Evolutionary conservation across 2,888 invertebrate genomes (phyloP).

Genomic region (Parthenolecanium corni): DNA sequence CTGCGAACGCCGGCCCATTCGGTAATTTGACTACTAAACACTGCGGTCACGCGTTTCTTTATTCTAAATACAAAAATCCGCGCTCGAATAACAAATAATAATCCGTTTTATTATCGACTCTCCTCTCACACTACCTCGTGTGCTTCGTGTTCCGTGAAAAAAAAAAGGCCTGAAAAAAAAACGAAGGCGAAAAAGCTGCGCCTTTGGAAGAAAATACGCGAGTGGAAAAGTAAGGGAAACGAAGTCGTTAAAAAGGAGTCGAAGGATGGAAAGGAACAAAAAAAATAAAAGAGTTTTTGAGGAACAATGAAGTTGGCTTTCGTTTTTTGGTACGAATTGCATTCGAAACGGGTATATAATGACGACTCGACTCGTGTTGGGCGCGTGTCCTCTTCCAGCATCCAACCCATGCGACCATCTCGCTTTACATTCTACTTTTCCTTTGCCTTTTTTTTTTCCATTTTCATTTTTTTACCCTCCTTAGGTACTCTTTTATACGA

Average conservation of each 20-base stretch:
- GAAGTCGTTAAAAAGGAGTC: no score
- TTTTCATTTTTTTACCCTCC: no score
- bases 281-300: no score
- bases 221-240: no score
- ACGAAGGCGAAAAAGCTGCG: no score
- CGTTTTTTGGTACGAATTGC: no score
- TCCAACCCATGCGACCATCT: conserved; percentile 2
- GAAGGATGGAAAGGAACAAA: no score
- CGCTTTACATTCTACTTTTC: conserved; percentile 5
- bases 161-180: no score
- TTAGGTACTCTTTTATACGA: no score
- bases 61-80: conserved; percentile 7
- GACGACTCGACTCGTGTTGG: conserved; percentile 29
- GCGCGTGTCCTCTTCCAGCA: conserved; percentile 21
- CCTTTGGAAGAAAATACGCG: no score
- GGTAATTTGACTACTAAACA: conserved; percentile 27
- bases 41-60: conserved; percentile 27
- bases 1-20: not conserved
- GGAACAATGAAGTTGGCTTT: no score
- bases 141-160: not conserved
- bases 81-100: conserved; percentile 28
- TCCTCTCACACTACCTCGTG: not conserved
- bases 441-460: not conserved
- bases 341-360: conserved; percentile 5
- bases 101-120: conserved; percentile 24